Base-by-base conservation (phyloP, 2,888 invertebrate species). In the Tanytarsus gracilentus region DNA sequence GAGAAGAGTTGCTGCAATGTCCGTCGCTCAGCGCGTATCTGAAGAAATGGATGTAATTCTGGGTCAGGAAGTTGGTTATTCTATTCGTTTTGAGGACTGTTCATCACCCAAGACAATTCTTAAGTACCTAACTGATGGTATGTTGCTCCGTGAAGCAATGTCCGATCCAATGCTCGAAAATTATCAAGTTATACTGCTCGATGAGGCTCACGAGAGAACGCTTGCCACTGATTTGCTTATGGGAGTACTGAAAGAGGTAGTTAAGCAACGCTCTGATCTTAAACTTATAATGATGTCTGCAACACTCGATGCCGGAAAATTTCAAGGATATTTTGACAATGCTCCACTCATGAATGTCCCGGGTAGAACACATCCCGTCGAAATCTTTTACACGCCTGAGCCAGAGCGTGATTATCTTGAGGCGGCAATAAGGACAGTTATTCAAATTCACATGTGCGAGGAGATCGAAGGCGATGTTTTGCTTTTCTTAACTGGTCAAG, bases 91-190 rank as follows among this genome's bases (percentile, higher is more conserved):
- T 70, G 99, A 99, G 74, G 98, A 99, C 76, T 98, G 98, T 70
- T 95, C 97, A 2, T 93, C 94, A 1, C 82, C 89, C 0, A 90
- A 88, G 69, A 99, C 98, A 0, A 79, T 96, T 26, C 78, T 99
- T 1, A 99, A 99, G 70, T 98, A 99, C 72, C 94, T 98, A 94
- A 99, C 99, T 11, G 98, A 99, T 68, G 99, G 99, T 91, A 99
- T 99, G 99, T 82, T 99, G 72, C 77, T 99, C 29, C 79, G 99
- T 63, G 99, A 99, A 77, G 98, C 95, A 0, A 99, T 99, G 99
- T 96, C 95, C 0, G 97, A 98, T 73, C 98, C 99, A 0, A 89
- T 98, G 85, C 75, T 99, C 6, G 97, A 98, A 66, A 84, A 86
- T 9, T 99, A 99, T 74, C 88, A 96, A 70, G 96, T 96, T 2